Conservation (phyloP, 2,888 invertebrate species). For the Zygothrica quintamaculata region DNA sequence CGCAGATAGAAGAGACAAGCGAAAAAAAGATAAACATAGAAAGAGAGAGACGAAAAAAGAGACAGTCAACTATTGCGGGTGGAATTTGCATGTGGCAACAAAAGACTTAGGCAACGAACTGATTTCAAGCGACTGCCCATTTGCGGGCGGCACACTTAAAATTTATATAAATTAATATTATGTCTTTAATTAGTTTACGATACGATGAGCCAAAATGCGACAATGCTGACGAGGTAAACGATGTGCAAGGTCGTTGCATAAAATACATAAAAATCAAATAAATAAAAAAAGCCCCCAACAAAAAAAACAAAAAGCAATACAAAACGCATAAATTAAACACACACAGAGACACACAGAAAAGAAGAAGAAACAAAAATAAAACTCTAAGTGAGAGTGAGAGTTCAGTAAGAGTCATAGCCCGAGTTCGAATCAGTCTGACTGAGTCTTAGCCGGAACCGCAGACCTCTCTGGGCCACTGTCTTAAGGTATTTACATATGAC, state of each 20-base stretch:
- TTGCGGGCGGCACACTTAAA: conserved; percentile 28
- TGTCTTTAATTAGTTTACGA: conserved; percentile 60
- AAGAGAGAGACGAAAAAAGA: conserved; percentile 47
- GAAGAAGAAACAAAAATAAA: conserved; percentile 28
- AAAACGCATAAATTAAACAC: conserved; percentile 61
- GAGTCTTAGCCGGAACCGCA: conserved; percentile 45
- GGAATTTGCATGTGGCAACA: conserved; percentile 41
- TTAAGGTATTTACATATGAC: conserved; percentile 50
- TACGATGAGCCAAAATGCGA: conserved; percentile 9
- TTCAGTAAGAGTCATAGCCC: too few relatives aligned
- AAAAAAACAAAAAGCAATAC: conserved; percentile 15
- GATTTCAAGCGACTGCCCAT: conserved; percentile 1
- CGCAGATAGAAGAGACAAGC: conserved; percentile 3
- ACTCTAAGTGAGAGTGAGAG: conserved; percentile 52
- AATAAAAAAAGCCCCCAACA: conserved; percentile 50
- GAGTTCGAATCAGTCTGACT: too few relatives aligned
- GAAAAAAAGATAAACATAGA: conserved; percentile 9
- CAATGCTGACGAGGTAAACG: conserved; percentile 46
- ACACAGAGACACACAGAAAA: conserved; percentile 27
- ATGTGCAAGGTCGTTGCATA: conserved; percentile 78
- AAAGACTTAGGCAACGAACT: conserved; percentile 79
- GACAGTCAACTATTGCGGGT: conserved; percentile 26
- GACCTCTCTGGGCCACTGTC: conserved; percentile 12
- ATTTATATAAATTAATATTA: conserved; percentile 13
- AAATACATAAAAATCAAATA: conserved; percentile 77